Base-by-base conservation (phyloP, 2,888 invertebrate genomes). In the Cryptocephalus primarius region DNA sequence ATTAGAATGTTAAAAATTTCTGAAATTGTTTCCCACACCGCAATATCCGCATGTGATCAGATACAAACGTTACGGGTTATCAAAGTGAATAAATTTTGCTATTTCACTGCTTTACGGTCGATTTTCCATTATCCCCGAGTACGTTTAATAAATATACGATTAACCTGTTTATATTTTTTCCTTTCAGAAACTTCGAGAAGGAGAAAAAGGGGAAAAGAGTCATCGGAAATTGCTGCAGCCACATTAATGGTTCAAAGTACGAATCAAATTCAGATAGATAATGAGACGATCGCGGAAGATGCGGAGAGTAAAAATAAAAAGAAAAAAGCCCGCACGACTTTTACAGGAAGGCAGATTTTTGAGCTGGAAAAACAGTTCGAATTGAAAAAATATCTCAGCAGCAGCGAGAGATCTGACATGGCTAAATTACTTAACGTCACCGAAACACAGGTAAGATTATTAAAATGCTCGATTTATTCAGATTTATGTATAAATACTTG, bases 321-420 rank as follows among this genome's bases (percentile, higher is more conserved):
- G 67, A 88, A 88, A 72, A 95, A 94, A 67, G 93, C 94, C 1
- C 73, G 94, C 50, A 93, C 94, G 22, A 94, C 94, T 14, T 95
- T 95, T 74, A 94, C 93, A 0, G 95, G 95, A 1, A 72, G 93
- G 43, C 94, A 94, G 75, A 94, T 94, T 68, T 95, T 94, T 73
- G 95, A 95, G 73, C 75, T 96, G 69, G 95, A 95, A 74, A 89
- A 92, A 66, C 86, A 94, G 72, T 95, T 95, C 66, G 95, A 94
- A 69, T 79, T 88, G 60, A 95, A 95, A 76, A 95, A 95, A 73
- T 95, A 95, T 72, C 78, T 95, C 53, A 93, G 92, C 56, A 93
- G 93, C 22, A 90, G 89, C 52, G 95, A 95, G 70, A 72, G 95
- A 55, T 86, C 92, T 33, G 94, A 94, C 60, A 89, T 95, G 90